Evolutionary conservation across 2,888 invertebrate species (phyloP).

Genomic region (Cerceris ruficornis): DNA sequence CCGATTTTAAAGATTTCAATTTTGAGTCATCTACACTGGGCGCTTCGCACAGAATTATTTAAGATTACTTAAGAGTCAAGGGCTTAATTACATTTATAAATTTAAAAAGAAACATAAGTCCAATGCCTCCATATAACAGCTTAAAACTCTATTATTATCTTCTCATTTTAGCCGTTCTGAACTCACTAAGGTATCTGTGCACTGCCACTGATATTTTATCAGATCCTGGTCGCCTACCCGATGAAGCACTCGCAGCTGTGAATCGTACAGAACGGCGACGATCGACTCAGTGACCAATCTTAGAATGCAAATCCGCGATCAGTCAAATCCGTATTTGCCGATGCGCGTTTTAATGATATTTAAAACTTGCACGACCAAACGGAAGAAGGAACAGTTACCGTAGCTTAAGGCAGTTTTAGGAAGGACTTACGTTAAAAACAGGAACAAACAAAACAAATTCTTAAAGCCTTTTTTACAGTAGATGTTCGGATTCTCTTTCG

Average conservation of each 20-base stretch:
- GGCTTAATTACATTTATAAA: no score
- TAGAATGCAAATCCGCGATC: constrained; percentile 41
- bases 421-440: constrained; percentile 31
- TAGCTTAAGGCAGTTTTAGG: constrained; percentile 57
- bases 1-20: no score
- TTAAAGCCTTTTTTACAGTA: constrained; percentile 35
- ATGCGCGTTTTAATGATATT: constrained; percentile 34
- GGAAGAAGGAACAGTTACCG: constrained; percentile 62
- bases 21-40: no score
- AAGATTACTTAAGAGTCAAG: no score
- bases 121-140: no score
- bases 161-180: constrained; percentile 91
- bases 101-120: no score
- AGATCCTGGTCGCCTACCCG: constrained; percentile 93
- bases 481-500: constrained; percentile 18
- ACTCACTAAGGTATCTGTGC: constrained; percentile 94
- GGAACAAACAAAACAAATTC: constrained; percentile 3
- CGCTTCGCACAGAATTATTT: no score
- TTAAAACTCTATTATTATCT: constrained; percentile 6
- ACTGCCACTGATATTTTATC: constrained; percentile 96
- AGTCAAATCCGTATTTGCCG: constrained; percentile 42
- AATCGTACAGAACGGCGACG: constrained; percentile 74
- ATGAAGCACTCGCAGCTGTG: constrained; percentile 93
- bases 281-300: constrained; percentile 71
- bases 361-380: constrained; percentile 48